Base-by-base conservation (phyloP, 2,797 vertebrate genomes). In the Perodicticus potto region DNA sequence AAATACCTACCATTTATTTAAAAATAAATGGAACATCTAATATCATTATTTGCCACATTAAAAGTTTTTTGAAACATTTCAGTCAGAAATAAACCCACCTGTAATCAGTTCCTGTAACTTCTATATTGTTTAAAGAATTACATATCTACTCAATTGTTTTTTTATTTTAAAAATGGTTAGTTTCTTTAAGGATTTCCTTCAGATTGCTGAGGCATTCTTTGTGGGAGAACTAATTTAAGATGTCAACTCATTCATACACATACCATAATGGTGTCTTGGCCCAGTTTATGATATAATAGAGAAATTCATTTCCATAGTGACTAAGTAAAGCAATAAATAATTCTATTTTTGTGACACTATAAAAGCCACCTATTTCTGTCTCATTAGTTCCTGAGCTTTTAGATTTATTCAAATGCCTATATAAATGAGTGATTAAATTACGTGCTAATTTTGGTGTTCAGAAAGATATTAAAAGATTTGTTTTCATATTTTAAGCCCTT, bases 311-410 rank as follows among this genome's bases (percentile, higher is more conserved):
- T 94, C 27, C 95, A 43, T 63, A 95, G 61, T 95, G 95, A 97
- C 92, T 93, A 95, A 95, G 84, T 88, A 97, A 95, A 97, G 90
- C 92, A 95, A 91, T 89, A 97, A 97, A 91, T 89, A 93, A 96
- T 90, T 96, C 67, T 86, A 93, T 97, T 95, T 97, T 97, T 86
- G 82, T 91, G 61, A 92, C 72, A 70, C 67, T 93, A 63, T 83
- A 90, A 98, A 97, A 97, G 78, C 73, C 63, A 92, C 94, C 89
- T 98, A 53, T 90, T 97, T 96, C 74, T 93, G 29, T 95, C 86
- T 96, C 43, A 37, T 93, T 97, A 32, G 97, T 95, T 97, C 61
- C 96, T 45, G 3, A 91, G 89, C 93, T 95, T 96, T 86, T 95
- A 87, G 74, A 89, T 81, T 97, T 97, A 43, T 82, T 97, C 93